Conservation (phyloP, 1,140 invertebrate genomes). For the Maniola jurtina region DNA sequence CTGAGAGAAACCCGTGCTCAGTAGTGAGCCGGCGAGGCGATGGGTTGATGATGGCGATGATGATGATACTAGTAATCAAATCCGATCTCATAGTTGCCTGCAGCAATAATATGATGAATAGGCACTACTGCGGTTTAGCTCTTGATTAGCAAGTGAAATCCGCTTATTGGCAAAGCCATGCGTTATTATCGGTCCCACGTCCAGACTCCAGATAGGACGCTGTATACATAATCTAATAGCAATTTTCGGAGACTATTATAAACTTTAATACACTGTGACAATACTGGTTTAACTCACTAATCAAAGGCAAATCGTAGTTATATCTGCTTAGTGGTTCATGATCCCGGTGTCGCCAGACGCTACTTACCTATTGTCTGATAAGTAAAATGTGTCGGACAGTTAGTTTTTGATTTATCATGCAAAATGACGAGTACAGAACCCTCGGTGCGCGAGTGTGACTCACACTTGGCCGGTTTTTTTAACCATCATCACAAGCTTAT, state of each 20-base stretch:
- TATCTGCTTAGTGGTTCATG: no score
- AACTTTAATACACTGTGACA: background rate
- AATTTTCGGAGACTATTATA: background rate
- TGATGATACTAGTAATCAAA: background rate
- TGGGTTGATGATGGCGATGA: background rate
- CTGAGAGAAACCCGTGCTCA: no score
- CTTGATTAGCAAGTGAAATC: slow-evolving; percentile 8
- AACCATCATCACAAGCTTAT: no score
- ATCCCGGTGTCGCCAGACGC: no score
- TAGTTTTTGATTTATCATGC: no score
- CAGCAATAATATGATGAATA: slow-evolving; percentile 1
- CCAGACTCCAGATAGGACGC: background rate
- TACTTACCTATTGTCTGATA: no score
- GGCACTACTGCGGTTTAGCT: background rate
- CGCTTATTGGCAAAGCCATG: background rate
- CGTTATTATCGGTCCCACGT: background rate
- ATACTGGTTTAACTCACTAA: background rate
- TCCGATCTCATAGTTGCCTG: background rate
- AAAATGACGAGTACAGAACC: no score
- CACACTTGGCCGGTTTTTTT: no score
- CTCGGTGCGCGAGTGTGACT: no score
- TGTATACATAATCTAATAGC: background rate
- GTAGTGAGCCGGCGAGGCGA: no score
- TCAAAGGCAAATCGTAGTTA: background rate
- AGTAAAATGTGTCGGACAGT: no score